Evolutionary conservation across 1,140 invertebrate species (phyloP).

Genomic region (Zaprionus ornatus): DNA sequence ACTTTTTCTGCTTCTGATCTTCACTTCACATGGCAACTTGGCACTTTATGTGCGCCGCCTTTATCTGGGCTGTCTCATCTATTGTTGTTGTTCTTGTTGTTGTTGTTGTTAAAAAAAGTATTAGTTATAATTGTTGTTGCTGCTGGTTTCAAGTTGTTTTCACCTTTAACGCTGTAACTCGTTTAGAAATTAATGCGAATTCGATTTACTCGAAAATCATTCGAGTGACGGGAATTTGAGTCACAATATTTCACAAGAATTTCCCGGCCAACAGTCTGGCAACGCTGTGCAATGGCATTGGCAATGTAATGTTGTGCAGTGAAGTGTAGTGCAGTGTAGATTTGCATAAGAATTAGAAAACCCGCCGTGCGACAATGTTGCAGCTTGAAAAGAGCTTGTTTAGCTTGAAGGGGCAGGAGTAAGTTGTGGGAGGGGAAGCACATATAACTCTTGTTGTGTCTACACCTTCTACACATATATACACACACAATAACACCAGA

Average conservation of each 20-base stretch:
- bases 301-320: conserved; percentile 18
- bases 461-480: conserved; percentile 52
- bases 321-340: conserved; percentile 40
- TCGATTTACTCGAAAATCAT: conserved; percentile 63
- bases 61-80: conserved; percentile 53
- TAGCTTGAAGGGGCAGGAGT: conserved; percentile 63
- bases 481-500: conserved; percentile 39
- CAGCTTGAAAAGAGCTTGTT: conserved; percentile 65
- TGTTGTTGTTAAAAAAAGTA: conserved; percentile 44
- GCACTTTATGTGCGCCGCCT: conserved; percentile 46
- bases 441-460: conserved; percentile 65
- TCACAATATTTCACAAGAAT: conserved; percentile 67
- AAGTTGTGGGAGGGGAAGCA: conserved; percentile 28
- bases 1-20: conserved; percentile 30
- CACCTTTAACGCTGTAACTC: conserved; percentile 51
- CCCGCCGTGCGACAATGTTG: conserved; percentile 47
- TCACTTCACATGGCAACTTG: conserved; percentile 33
- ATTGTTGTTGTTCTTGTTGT: conserved; percentile 60
- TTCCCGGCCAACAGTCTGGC: conserved; percentile 21
- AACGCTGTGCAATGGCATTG: conserved; percentile 26
- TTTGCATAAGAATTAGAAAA: conserved; percentile 81
- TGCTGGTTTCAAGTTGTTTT: conserved; percentile 45
- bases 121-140: conserved; percentile 61
- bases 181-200: conserved; percentile 73
- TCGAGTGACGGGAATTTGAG: conserved; percentile 57